phyloP scores from a whole-genome alignment of 2,113 vertebrate species.

The Poeciliopsis prolifica region DNA sequence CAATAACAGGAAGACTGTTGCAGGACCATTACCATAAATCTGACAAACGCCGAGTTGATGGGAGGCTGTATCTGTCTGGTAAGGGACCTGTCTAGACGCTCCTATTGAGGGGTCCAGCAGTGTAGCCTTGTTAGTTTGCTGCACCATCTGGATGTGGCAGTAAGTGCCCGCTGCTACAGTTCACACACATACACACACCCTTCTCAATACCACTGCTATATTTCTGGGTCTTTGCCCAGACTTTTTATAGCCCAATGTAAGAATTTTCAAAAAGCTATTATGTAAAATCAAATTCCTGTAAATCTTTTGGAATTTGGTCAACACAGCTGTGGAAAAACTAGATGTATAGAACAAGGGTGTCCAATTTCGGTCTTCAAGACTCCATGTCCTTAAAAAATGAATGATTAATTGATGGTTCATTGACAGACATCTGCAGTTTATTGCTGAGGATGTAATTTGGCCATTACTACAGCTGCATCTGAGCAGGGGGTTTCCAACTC shows the following conservation, averaged over 20 bases:
- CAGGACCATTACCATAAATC: slow-evolving; percentile 99
- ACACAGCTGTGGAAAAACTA: neutral
- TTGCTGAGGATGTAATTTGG: too few species aligned
- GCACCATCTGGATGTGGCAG: slow-evolving; percentile 99
- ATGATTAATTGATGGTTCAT: too few species aligned
- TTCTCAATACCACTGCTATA: slow-evolving; percentile 82
- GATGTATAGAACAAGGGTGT: too few species aligned
- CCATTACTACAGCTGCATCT: too few species aligned
- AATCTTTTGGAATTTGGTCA: neutral
- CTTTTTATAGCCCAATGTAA: slow-evolving; percentile 13
- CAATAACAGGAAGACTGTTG: slow-evolving; percentile 99
- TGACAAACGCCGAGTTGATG: slow-evolving; percentile 99
- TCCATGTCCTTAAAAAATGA: too few species aligned
- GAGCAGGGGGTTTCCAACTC: too few species aligned
- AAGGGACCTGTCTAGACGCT: slow-evolving; percentile 98
- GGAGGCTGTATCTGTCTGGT: slow-evolving; percentile 99
- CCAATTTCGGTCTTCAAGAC: too few species aligned
- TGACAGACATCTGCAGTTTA: too few species aligned
- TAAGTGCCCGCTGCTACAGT: slow-evolving; percentile 90
- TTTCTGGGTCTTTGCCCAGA: slow-evolving; percentile 12
- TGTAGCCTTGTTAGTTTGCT: slow-evolving; percentile 95
- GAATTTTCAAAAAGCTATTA: slow-evolving; percentile 5
- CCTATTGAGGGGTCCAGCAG: slow-evolving; percentile 98
- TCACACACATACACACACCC: slow-evolving; percentile 83
- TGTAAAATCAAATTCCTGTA: neutral